Conservation (phyloP, 1,140 invertebrate genomes). For the Chrysoperla carnea region DNA sequence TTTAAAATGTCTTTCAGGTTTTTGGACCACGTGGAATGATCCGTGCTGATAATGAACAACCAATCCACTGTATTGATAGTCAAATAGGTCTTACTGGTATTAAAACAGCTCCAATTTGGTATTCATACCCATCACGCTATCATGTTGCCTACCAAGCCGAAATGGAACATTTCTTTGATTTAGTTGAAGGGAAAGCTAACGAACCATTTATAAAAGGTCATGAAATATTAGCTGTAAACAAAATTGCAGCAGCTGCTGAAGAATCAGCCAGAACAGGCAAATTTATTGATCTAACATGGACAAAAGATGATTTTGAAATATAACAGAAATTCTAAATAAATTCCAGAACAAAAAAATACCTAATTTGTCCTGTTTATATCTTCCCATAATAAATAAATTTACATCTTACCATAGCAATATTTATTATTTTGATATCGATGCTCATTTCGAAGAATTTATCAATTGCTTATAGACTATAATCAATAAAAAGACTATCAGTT, state of each 20-base stretch:
- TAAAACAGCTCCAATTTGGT: slow-evolving; percentile 34
- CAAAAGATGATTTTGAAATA: slow-evolving; percentile 15
- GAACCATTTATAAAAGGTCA: slow-evolving; percentile 21
- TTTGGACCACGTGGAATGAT: slow-evolving; percentile 19
- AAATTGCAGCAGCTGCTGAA: slow-evolving; percentile 34
- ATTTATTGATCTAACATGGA: slow-evolving; percentile 26
- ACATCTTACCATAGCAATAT: too few relatives aligned
- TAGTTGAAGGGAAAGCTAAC: slow-evolving; percentile 29
- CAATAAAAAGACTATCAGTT: too few relatives aligned
- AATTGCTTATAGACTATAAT: too few relatives aligned
- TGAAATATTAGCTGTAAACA: slow-evolving; percentile 32
- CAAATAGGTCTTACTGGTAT: slow-evolving; percentile 23
- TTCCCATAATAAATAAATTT: too few relatives aligned
- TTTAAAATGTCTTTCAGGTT: neutral
- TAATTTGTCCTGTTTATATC: too few relatives aligned
- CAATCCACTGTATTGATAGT: slow-evolving; percentile 25
- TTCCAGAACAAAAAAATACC: too few relatives aligned
- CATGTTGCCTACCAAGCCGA: slow-evolving; percentile 35
- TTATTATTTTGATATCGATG: too few relatives aligned
- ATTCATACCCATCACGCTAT: slow-evolving; percentile 43
- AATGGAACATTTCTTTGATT: slow-evolving; percentile 45
- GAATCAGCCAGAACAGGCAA: slow-evolving; percentile 30
- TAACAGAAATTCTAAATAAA: too few relatives aligned
- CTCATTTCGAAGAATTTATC: too few relatives aligned
- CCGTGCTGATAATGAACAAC: slow-evolving; percentile 33